A percentile compares a stretch with the other conserved stretches of the same genome.
These are phyloP conservation scores for Polyergus mexicanus DNA, from an alignment of 1,140 invertebrate genomes.

Conservation along the genomic window DNA sequence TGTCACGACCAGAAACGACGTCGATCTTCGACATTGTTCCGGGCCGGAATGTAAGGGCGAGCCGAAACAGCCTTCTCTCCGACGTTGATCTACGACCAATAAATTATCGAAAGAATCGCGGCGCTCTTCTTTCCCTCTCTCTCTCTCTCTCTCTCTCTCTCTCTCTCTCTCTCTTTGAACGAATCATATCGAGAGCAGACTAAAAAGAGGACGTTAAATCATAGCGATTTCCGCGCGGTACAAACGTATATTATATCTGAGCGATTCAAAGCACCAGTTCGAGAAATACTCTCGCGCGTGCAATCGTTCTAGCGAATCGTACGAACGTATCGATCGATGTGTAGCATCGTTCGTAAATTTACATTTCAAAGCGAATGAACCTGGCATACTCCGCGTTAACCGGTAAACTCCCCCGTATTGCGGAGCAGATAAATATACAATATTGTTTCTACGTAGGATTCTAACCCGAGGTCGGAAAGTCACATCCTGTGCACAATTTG, in stretches of 20 bases:
- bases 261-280: constrained; percentile 12
- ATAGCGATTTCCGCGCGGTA: neutral
- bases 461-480: constrained; percentile 22
- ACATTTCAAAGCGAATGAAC: constrained; percentile 38
- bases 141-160: too few species aligned
- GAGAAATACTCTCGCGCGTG: neutral
- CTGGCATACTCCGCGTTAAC: neutral
- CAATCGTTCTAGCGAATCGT: neutral
- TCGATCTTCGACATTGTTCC: constrained; percentile 73
- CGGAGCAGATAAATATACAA: constrained; percentile 56
- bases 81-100: constrained; percentile 71
- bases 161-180: too few species aligned
- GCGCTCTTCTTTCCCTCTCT: neutral
- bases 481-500: constrained; percentile 57
- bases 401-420: constrained; percentile 48
- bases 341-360: constrained; percentile 30
- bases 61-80: constrained; percentile 47
- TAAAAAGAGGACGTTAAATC: constrained; percentile 33
- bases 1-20: constrained; percentile 74
- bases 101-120: constrained; percentile 73
- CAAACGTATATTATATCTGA: neutral
- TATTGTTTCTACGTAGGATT: constrained; percentile 54
- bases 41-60: constrained; percentile 19
- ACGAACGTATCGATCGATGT: constrained; percentile 1
- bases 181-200: constrained; percentile 5